phyloP scores from a whole-genome alignment of 2,113 vertebrate genomes.

The Xenopus borealis region DNA sequence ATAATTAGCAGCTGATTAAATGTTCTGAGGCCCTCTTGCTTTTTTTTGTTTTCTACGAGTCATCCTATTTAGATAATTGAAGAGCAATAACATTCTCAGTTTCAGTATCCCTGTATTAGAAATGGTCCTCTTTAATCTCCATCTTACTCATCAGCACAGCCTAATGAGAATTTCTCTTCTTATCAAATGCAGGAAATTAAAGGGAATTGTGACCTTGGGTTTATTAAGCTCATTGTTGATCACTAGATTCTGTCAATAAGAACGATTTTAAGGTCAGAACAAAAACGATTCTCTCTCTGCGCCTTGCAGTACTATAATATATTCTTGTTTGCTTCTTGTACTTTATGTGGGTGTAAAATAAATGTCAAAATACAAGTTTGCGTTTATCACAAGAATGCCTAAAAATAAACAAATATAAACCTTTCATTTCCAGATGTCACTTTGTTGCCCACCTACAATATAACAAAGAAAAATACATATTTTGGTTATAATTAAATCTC shows the following conservation, averaged over 20 bases:
- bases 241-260: conserved; percentile 14
- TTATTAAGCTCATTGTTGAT: conserved; percentile 12
- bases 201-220: neutral
- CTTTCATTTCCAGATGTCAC: no score
- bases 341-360: conserved; percentile 6
- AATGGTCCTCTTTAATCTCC: neutral
- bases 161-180: conserved; percentile 12
- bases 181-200: neutral
- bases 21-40: conserved; percentile 43
- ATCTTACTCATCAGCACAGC: neutral
- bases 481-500: no score
- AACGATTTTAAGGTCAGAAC: conserved; percentile 10
- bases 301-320: neutral
- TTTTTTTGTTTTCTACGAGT: neutral
- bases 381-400: neutral
- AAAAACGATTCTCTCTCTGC: neutral
- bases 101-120: neutral
- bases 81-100: neutral
- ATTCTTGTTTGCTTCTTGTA: neutral
- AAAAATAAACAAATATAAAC: neutral
- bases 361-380: neutral
- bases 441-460: no score
- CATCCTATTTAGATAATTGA: neutral
- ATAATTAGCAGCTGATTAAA: neutral
- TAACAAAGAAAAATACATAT: no score